These are phyloP conservation scores for Pygoscelis adeliae DNA, from an alignment of 2,113 vertebrate genomes.

Conservation along the genomic window DNA sequence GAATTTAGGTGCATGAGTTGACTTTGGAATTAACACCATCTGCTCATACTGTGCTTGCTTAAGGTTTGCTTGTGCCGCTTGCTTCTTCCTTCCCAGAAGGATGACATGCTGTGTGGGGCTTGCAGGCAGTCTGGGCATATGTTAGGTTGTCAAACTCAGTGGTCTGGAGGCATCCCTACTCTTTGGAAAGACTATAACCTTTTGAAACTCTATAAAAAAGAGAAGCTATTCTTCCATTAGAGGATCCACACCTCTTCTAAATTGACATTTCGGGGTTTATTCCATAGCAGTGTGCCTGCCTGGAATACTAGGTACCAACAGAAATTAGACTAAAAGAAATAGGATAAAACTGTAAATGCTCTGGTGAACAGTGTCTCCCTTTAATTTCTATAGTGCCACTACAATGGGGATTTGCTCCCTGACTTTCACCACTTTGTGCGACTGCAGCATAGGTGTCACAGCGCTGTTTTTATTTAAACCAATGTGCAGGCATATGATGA, in stretches of 20 bases:
- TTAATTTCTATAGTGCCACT: neutral
- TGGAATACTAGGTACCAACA: neutral
- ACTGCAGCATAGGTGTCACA: neutral
- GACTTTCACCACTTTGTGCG: neutral
- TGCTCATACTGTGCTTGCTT: neutral
- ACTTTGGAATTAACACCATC: conserved; percentile 42
- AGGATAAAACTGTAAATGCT: neutral
- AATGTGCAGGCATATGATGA: accelerated
- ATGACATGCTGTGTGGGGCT: neutral
- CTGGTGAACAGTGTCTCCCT: neutral
- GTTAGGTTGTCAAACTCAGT: neutral
- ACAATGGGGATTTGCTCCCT: neutral
- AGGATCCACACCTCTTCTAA: conserved; percentile 10
- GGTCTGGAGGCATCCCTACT: neutral
- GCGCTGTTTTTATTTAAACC: neutral
- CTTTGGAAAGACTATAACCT: neutral
- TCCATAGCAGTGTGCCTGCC: neutral
- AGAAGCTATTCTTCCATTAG: neutral
- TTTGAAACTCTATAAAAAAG: neutral
- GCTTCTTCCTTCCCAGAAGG: neutral
- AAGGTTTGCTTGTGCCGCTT: neutral
- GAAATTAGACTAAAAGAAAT: neutral
- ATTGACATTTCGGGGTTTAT: neutral
- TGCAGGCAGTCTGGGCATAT: neutral
- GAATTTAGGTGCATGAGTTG: conserved; percentile 7